Base-by-base conservation (phyloP, 2,888 invertebrate species). In the Agrochola lota region DNA sequence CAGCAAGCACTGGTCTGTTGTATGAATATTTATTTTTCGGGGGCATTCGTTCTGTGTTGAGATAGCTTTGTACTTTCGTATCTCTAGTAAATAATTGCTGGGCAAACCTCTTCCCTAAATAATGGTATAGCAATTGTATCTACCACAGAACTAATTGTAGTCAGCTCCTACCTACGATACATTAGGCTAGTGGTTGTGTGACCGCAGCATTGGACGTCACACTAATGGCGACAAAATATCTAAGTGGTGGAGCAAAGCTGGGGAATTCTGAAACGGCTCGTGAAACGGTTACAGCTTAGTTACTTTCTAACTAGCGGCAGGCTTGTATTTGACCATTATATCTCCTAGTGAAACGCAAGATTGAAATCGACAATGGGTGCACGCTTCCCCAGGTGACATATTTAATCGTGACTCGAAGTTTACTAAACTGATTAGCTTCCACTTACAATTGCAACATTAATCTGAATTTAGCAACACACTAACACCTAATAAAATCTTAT, bases 21-120 rank as follows among this genome's bases (percentile, higher is more conserved):
- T 49, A 70, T 83, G 15, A 72, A 83, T 72, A 66, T 73, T 80
- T 64, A 80, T 69, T 60, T n/a, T 80, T 43, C 8, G 20, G 64
- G 40, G 20, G 20, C 30, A 40, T 49, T 35, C 15, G 26, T 30
- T 26, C 23, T 46, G 73, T 66, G 23, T 23, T 35, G 55, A 57
- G 35, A 17, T 17, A 49, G 15, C 2, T 60, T 60, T 35, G 49
- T 52, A 40, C 6, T 57, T 35, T 23, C 35, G n/a, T 71, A 35
- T 35, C 4, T 35, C 7, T n/a, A 12, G n/a, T 46, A 9, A 15
- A 8, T 46, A 43, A 59, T 69, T 57, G 7, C 43, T n/a, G n/a
- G 15, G 9, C 5, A 46, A 20, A 11, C 9, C 17, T 63, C 23
- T 43, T 55, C 1, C 6, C 17, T 57, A 67, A 49, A 40, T 49